Conservation (phyloP, 92 coral and sea anemone species). For the Bergia puertoricense region DNA sequence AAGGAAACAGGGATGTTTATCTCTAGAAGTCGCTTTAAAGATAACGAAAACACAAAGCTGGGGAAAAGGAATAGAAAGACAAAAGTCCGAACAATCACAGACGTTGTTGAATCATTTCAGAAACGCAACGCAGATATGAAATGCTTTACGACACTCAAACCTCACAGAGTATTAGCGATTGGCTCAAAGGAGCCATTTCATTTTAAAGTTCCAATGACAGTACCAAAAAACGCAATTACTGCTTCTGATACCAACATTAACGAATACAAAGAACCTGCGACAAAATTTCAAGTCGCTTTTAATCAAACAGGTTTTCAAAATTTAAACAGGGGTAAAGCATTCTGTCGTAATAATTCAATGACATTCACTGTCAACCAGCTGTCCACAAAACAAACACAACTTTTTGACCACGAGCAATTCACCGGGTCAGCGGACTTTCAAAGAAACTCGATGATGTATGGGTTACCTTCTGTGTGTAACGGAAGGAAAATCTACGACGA, state of each 20-base stretch:
- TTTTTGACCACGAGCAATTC: not conserved
- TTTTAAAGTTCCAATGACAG: not conserved
- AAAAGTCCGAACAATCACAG: constrained; percentile 50
- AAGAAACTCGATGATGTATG: not conserved
- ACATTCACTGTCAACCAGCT: constrained; percentile 2
- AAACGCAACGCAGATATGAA: constrained; percentile 41
- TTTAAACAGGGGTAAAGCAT: not conserved
- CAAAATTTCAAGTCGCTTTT: not conserved
- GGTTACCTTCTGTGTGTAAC: constrained; percentile 44
- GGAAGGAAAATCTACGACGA: constrained; percentile 72
- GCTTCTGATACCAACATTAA: not conserved
- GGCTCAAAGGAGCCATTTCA: not conserved
- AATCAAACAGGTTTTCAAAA: constrained; percentile 14
- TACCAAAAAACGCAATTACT: not conserved
- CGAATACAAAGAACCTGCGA: not conserved
- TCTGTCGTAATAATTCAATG: not conserved
- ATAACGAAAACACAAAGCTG: constrained; percentile 7
- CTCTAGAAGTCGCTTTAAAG: constrained; percentile 20
- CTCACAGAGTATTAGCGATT: not conserved
- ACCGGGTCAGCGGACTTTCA: not conserved
- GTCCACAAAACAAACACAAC: not conserved
- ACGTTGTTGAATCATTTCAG: constrained; percentile 54
- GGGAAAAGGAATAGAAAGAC: not conserved
- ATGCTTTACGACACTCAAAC: not conserved
- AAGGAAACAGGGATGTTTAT: constrained; percentile 54